Evolutionary conservation across 2,888 invertebrate species (phyloP), one percentile per base, ranked within the genome.

Genomic region (Hirtodrosophila confusa): DNA sequence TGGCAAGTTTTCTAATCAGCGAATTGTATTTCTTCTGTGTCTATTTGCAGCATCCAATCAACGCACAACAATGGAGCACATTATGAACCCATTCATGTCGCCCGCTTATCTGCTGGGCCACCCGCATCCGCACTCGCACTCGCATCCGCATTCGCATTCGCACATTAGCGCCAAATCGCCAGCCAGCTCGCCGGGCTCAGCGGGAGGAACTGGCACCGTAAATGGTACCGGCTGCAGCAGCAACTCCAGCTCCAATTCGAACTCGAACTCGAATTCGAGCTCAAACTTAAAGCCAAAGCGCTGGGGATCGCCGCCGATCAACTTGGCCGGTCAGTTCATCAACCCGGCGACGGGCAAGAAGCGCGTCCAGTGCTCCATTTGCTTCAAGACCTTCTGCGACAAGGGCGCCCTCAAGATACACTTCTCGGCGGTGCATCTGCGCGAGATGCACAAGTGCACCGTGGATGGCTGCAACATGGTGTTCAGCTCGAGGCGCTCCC

Each of bases 371-470:
- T 99, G 99, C 92, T 98, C 98, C 88, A 98, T 98, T 36, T 99
- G 99, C 91, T 93, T 98, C 70, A 99, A 99, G 93, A 99, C 99
- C 12, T 99, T 99, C 93, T 99, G 99, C 93, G 99, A 99, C 93
- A 99, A 99, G 93, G 99, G 99, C 71, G 99, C 99, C 4, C 93
- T 99, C 23, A 99, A 99, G 93, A 99, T 99, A 5, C 99, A 99
- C 91, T 99, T 99, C 90, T 98, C 98, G 49, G 99, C 99, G 0
- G 99, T 99, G 10, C 99, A 99, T 91, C 92, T 99, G 63, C 95
- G 99, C 37, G 99, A 99, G 93, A 99, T 99, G 99, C 99, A 99
- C 92, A 98, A 98, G 92, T 99, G 99, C 91, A 99, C 99, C 0
- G 98, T 99, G 0, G 97, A 97, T 90, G 99, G 99, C 0, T 99